phyloP scores from a whole-genome alignment of 2,888 invertebrate species.

The Trachelus troglodyta region DNA sequence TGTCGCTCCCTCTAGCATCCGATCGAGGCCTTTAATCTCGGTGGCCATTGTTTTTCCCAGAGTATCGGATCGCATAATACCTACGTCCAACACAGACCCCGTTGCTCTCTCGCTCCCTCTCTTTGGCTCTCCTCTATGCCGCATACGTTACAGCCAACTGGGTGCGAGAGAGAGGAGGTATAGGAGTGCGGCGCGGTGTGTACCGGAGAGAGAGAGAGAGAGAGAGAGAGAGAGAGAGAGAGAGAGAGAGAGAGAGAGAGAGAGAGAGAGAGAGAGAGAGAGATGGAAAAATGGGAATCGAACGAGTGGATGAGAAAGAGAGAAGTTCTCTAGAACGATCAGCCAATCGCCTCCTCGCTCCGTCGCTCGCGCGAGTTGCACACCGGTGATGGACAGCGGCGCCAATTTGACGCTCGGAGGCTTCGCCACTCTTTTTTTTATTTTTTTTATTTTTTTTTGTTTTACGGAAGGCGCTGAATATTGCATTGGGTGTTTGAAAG shows the following conservation, averaged over 20 bases:
- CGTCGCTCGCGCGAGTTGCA: conserved; percentile 3
- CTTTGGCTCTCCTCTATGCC: background rate
- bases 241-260: no score
- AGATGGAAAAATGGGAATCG: conserved; percentile 19
- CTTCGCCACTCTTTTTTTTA: conserved; percentile 42
- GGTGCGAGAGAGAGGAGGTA: background rate
- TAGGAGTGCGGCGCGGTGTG: background rate
- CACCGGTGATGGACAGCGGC: conserved; percentile 63
- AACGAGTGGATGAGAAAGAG: conserved; percentile 15
- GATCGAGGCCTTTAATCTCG: conserved; percentile 24
- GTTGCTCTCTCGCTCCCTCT: background rate
- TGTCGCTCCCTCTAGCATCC: conserved; percentile 15
- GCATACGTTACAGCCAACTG: background rate
- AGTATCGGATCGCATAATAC: conserved; percentile 8
- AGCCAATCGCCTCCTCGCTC: background rate
- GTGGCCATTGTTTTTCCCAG: conserved; percentile 7
- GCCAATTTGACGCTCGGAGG: conserved; percentile 66
- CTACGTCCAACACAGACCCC: background rate
- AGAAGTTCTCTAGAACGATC: background rate
- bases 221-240: conserved; percentile 22
- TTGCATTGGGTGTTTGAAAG: conserved; percentile 65
- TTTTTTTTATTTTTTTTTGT: conserved; percentile 24
- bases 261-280: conserved; percentile 16
- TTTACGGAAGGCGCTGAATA: conserved; percentile 61
- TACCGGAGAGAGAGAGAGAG: conserved; percentile 5